Percentiles rank a stretch among this genome's conserved stretches.
Conservation (phyloP, 2,888 invertebrate species). For the Drosophila nigritarsus region DNA sequence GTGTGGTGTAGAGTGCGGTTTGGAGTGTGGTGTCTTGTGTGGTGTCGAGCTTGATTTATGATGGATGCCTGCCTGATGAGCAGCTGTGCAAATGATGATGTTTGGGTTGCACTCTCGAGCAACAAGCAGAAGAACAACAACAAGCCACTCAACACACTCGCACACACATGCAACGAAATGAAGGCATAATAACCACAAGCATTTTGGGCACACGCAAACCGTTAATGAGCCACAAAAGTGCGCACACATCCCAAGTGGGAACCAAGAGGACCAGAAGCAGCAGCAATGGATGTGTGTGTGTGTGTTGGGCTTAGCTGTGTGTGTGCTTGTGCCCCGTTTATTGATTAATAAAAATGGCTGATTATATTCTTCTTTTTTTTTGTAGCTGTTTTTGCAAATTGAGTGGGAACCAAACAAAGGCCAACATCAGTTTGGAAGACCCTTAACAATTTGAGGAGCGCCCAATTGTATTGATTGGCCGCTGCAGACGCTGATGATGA, state of each 20-base stretch:
- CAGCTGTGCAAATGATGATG: conserved; percentile 52
- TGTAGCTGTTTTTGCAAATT: conserved; percentile 39
- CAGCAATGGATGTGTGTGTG: conserved; percentile 11
- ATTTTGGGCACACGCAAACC: conserved; percentile 69
- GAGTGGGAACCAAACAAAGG: conserved; percentile 1
- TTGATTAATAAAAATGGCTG: conserved; percentile 67
- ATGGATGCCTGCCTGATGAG: conserved; percentile 30
- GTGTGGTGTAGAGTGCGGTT: conserved; percentile 21
- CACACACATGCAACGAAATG: conserved; percentile 28
- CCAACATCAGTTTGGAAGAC: conserved; percentile 26
- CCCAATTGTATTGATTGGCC: conserved; percentile 64
- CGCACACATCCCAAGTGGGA: conserved; percentile 34
- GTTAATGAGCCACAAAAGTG: conserved; percentile 80
- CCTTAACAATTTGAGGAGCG: conserved; percentile 42
- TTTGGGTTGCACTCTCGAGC: conserved; percentile 68
- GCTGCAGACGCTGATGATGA: conserved; percentile 6
- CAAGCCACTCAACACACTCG: conserved; percentile 49
- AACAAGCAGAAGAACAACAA: conserved; percentile 31
- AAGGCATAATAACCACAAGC: conserved; percentile 62
- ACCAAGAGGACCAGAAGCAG: conserved; percentile 19
- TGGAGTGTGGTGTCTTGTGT: conserved; percentile 26
- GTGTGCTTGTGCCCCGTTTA: conserved; percentile 60
- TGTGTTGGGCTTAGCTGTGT: conserved; percentile 32
- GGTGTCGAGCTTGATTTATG: conserved; percentile 37
- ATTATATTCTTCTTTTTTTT: neutral